Evolutionary conservation across 2,113 vertebrate genomes (phyloP).

Genomic region (Climacteris rufus): DNA sequence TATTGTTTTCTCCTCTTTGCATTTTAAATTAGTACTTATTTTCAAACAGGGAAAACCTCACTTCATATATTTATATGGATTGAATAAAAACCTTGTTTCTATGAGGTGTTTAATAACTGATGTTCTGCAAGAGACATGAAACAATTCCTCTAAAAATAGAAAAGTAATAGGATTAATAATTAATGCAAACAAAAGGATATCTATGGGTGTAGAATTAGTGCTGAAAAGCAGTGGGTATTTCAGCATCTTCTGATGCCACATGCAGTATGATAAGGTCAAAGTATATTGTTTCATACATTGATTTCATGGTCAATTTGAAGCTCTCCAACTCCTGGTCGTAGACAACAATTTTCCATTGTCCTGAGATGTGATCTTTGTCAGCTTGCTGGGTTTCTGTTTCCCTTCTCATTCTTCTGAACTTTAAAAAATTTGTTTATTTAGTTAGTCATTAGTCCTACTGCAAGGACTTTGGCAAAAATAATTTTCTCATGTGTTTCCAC

Average conservation of each 20-base stretch:
- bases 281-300: neutral
- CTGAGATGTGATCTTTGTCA: neutral
- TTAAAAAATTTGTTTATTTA: neutral
- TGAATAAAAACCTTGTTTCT: neutral
- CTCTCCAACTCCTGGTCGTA: neutral
- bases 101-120: neutral
- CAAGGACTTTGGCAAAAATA: neutral
- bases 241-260: accelerated
- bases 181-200: neutral
- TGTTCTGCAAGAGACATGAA: neutral
- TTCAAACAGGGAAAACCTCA: neutral
- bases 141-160: neutral
- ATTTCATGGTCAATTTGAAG: neutral
- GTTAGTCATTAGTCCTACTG: neutral
- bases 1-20: neutral
- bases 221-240: neutral
- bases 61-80: neutral
- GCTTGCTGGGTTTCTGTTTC: neutral
- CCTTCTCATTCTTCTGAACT: neutral
- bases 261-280: neutral
- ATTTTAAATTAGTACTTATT: neutral
- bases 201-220: neutral
- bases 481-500: neutral
- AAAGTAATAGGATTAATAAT: neutral
- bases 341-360: neutral